Evolutionary conservation across 2,797 vertebrate genomes (phyloP).

Genomic region (Phrynocephalus vlangalii): DNA sequence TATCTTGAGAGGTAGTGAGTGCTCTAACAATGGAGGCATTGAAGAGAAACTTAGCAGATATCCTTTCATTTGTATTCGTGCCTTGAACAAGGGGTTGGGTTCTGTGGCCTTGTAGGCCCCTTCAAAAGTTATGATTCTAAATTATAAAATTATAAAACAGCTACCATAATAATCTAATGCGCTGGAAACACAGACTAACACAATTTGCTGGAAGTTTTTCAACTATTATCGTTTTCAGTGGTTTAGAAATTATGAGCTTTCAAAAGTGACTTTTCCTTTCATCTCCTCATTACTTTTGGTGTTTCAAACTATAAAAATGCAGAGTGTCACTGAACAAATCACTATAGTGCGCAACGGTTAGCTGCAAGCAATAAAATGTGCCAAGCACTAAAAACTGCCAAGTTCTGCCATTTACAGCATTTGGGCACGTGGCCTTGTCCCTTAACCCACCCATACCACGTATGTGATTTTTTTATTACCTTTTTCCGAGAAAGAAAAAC

Average conservation of each 20-base stretch:
- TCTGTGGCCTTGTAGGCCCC: too few relatives aligned
- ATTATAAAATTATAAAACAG: too few relatives aligned
- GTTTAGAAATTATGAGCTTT: neutral
- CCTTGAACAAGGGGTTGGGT: too few relatives aligned
- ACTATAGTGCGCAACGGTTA: neutral
- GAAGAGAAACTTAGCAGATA: too few relatives aligned
- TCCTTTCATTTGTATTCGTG: too few relatives aligned
- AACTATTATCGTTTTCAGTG: too few relatives aligned
- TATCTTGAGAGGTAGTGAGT: too few relatives aligned
- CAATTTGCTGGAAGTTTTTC: neutral
- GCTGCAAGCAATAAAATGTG: neutral
- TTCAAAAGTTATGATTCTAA: too few relatives aligned
- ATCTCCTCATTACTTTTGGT: neutral
- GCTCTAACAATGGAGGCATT: too few relatives aligned
- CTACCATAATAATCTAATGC: too few relatives aligned
- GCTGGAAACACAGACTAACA: neutral
- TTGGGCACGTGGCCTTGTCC: neutral
- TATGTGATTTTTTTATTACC: neutral
- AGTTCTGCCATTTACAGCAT: neutral
- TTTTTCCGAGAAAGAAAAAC: neutral
- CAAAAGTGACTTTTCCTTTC: neutral
- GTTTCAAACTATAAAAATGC: neutral
- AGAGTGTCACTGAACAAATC: neutral
- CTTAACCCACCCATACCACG: neutral
- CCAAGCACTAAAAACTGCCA: neutral